phyloP scores from a whole-genome alignment of 2,113 vertebrate species.

The Ctenomys sociabilis region DNA sequence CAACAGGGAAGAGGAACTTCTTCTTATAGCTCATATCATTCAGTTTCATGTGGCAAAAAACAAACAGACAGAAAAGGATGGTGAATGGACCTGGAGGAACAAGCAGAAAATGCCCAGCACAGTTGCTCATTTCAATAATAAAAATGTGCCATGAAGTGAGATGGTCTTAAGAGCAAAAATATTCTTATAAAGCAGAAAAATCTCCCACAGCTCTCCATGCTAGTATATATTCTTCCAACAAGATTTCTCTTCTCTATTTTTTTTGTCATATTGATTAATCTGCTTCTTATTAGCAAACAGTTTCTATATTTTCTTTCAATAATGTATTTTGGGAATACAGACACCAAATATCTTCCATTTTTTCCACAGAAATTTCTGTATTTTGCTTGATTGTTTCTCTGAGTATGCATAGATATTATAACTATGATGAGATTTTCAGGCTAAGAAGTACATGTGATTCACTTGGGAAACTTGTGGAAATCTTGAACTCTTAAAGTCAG shows the following conservation, averaged over 20 bases:
- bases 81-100: neutral
- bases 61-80: neutral
- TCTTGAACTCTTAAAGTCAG: neutral
- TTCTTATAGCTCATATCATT: neutral
- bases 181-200: neutral
- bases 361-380: neutral
- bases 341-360: neutral
- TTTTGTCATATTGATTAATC: neutral
- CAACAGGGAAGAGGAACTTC: neutral
- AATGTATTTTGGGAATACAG: neutral
- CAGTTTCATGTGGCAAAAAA: neutral
- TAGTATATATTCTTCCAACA: neutral
- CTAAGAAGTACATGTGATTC: neutral
- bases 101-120: neutral
- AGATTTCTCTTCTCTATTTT: constrained; percentile 35
- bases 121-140: neutral
- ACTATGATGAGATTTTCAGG: neutral
- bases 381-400: neutral
- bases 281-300: neutral
- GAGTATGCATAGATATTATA: neutral
- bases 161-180: neutral
- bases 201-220: neutral
- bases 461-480: neutral
- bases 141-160: neutral
- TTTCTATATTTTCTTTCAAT: neutral